phyloP scores from a whole-genome alignment of 2,797 vertebrate genomes.

The Benthosema pterotum region DNA sequence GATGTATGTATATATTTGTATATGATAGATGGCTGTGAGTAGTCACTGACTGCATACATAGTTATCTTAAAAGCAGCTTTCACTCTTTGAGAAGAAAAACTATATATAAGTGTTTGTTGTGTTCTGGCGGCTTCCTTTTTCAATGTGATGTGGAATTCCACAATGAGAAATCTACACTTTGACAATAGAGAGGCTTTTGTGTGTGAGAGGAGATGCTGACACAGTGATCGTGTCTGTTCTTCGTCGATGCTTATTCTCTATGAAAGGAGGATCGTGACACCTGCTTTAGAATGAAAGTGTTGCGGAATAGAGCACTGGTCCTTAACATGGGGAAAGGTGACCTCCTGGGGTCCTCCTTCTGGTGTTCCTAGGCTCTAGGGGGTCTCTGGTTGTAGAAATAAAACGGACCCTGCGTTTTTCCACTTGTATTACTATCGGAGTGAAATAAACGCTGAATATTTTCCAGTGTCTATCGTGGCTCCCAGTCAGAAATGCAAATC shows the following conservation, averaged over 20 bases:
- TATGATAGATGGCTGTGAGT: too few species aligned
- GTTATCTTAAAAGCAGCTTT: neutral
- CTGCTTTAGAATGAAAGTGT: slow-evolving; percentile 24
- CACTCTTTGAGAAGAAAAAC: neutral
- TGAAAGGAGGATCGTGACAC: slow-evolving; percentile 30
- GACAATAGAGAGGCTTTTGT: slow-evolving; percentile 35
- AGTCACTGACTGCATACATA: too few species aligned
- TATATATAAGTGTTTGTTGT: neutral
- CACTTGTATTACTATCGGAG: neutral
- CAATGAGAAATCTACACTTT: slow-evolving; percentile 15
- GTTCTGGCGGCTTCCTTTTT: slow-evolving; percentile 1
- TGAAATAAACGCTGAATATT: too few species aligned
- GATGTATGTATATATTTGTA: too few species aligned
- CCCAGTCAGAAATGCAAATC: too few species aligned
- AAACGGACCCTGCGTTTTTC: neutral
- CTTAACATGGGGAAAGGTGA: neutral
- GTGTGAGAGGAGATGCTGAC: slow-evolving; percentile 35
- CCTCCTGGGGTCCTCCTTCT: neutral
- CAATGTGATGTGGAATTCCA: slow-evolving; percentile 41
- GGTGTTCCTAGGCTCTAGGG: neutral
- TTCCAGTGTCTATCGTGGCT: too few species aligned
- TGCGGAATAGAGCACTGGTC: slow-evolving; percentile 15
- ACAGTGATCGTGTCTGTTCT: slow-evolving; percentile 8
- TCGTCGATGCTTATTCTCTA: slow-evolving; percentile 20
- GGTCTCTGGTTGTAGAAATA: too few species aligned